Evolutionary conservation across 2,888 invertebrate genomes (phyloP).

Genomic region (Eupithecia abbreviata): DNA sequence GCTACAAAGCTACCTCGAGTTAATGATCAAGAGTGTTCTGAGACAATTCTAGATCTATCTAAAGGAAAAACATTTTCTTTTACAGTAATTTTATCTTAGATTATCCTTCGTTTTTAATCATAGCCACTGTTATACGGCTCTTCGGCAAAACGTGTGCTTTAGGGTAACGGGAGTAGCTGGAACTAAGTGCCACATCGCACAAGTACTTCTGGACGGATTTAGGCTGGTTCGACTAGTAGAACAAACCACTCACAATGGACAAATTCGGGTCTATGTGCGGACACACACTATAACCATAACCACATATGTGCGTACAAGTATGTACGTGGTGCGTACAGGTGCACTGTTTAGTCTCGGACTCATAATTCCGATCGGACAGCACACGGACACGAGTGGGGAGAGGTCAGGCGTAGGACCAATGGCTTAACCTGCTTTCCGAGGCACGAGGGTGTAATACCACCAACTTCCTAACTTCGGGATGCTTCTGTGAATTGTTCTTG

Average conservation of each 20-base stretch:
- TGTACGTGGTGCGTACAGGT: background rate
- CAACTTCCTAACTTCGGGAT: background rate
- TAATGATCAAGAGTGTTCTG: constrained; percentile 30
- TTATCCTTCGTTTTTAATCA: background rate
- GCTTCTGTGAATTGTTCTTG: background rate
- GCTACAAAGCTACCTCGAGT: background rate
- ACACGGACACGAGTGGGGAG: background rate
- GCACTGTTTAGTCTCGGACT: background rate
- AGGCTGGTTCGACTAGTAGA: too few species aligned
- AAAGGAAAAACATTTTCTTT: background rate
- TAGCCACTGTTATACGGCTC: background rate
- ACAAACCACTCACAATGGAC: too few species aligned
- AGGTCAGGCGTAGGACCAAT: background rate
- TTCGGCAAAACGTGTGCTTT: background rate
- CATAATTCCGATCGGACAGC: background rate
- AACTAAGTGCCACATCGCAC: background rate
- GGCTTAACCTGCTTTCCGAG: background rate
- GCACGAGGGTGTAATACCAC: background rate
- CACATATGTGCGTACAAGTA: too few species aligned
- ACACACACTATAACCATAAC: too few species aligned
- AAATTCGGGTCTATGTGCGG: too few species aligned
- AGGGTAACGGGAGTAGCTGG: background rate
- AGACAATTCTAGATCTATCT: background rate
- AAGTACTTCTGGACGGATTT: too few species aligned
- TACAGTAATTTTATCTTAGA: background rate